Evolutionary conservation across 2,888 invertebrate species (phyloP), one percentile per base, ranked within the genome.

Genomic region (Callyntrura guangdongensis): DNA sequence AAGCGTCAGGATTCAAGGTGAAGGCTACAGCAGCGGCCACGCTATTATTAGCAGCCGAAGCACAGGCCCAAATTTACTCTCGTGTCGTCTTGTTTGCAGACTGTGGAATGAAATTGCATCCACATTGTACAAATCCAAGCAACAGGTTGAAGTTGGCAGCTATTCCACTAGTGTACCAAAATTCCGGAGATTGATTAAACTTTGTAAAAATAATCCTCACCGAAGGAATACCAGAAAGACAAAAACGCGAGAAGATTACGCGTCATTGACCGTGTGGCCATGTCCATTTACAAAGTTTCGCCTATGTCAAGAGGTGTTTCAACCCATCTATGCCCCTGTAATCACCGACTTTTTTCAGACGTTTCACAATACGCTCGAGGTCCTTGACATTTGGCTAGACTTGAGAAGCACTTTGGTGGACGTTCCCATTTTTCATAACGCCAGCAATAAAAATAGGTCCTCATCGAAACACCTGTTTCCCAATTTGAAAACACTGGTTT

Each of bases 301-400:
- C 0, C 56, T 91, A 5, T 81, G 85, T 27, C 92, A 92, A 59
- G 92, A 92, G 25, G 74, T 90, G 1, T 92, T 91, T 36, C 86
- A 87, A 27, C 64, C 83, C 6, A 83, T 86, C 36, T 91, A 92
- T 49, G 72, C 74, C 49, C 14, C 61, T 5, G 36, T 88, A 9
- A 27, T 92, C 2, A 25, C 72, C 4, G 86, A 92, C 53, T 91
- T 92, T 82, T 92, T 92, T 49, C 81, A 82, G 25, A 82, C 79
- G 0, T 90, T 91, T 25, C 61, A 85, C 0, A 49, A 82, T 8
- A 4, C 69, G 0, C 45, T 92, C 11, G 90, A 89, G 47, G 25
- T 74, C 6, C 36, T 92, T 0, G 88, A 83, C 27, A 85, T 92
- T 22, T 92, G 92, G 92, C 20, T 92, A 8, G 92, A 92, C 64